A percentile compares a stretch with the other conserved stretches of the same genome.
phyloP scores from a whole-genome alignment of 2,888 invertebrate species.

The Malacosoma neustria region DNA sequence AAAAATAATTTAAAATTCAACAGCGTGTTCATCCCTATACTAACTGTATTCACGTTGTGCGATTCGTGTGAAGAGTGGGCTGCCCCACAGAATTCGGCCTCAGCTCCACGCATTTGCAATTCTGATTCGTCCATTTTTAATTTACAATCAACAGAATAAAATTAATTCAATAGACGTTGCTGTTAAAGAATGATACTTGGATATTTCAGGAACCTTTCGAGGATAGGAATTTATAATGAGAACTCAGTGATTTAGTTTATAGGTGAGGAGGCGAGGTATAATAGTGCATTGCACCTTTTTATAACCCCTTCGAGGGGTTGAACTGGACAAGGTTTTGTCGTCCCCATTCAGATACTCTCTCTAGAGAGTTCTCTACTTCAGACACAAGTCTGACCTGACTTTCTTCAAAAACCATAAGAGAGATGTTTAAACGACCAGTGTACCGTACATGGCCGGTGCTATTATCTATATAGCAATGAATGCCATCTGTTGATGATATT shows the following conservation, averaged over 20 bases:
- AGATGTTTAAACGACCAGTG: no score
- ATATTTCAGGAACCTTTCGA: slow-evolving; percentile 29
- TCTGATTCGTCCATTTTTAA: slow-evolving; percentile 55
- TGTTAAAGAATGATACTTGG: slow-evolving; percentile 42
- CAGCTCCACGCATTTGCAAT: slow-evolving; percentile 43
- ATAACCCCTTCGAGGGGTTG: no score
- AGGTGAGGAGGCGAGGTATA: neutral
- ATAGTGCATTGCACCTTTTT: neutral
- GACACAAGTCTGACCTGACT: no score
- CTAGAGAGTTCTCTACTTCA: no score
- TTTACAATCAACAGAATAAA: slow-evolving; percentile 65
- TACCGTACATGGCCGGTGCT: no score
- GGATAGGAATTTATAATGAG: slow-evolving; percentile 37
- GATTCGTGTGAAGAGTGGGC: slow-evolving; percentile 19
- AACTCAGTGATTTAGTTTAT: slow-evolving; percentile 14
- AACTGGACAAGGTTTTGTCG: no score
- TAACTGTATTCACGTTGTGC: slow-evolving; percentile 28
- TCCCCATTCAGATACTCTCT: no score
- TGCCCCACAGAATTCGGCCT: slow-evolving; percentile 19
- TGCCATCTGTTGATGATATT: no score
- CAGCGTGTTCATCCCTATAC: neutral
- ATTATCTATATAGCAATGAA: no score
- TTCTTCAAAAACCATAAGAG: no score
- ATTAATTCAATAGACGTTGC: slow-evolving; percentile 53
- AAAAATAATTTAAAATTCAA: no score